phyloP scores from a whole-genome alignment of 1,140 invertebrate species.

The Drosophila mayri region DNA sequence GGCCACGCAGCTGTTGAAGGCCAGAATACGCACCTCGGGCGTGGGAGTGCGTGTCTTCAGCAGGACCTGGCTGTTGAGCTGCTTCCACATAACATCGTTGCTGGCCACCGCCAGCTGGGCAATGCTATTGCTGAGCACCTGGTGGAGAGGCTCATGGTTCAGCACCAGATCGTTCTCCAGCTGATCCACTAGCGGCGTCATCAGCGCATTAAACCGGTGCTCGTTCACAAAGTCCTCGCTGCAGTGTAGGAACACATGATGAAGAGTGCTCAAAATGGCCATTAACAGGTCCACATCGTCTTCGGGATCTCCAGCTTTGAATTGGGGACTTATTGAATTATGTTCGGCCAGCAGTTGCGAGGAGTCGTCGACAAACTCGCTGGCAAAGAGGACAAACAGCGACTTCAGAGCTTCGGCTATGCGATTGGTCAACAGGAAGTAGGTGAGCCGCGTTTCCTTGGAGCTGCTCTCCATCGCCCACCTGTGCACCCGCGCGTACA shows the following conservation, averaged over 20 bases:
- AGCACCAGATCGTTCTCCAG: constrained; percentile 91
- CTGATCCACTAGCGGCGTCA: constrained; percentile 95
- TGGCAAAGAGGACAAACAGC: constrained; percentile 95
- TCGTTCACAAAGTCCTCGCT: constrained; percentile 93
- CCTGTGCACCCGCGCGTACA: constrained; percentile 94
- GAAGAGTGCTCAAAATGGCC: constrained; percentile 90
- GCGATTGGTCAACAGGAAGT: constrained; percentile 89
- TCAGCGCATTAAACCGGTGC: constrained; percentile 92
- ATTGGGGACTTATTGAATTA: constrained; percentile 85
- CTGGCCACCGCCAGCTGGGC: constrained; percentile 92
- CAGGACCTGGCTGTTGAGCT: constrained; percentile 94
- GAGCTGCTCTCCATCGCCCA: constrained; percentile 90
- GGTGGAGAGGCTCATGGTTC: constrained; percentile 86
- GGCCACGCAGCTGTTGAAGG: constrained; percentile 88
- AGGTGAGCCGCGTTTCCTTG: constrained; percentile 75
- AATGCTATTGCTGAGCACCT: constrained; percentile 91
- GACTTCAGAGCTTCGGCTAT: constrained; percentile 94
- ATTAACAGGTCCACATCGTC: constrained; percentile 87
- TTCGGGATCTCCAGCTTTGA: constrained; percentile 84
- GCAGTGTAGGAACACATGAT: constrained; percentile 93
- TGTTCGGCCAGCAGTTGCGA: constrained; percentile 89
- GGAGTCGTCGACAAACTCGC: constrained; percentile 93
- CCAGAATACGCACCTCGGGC: constrained; percentile 87
- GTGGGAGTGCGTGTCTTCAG: constrained; percentile 93
- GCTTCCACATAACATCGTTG: constrained; percentile 95